Conservation (phyloP, 2,888 invertebrate genomes). For the Pandemis cinnamomeana region DNA sequence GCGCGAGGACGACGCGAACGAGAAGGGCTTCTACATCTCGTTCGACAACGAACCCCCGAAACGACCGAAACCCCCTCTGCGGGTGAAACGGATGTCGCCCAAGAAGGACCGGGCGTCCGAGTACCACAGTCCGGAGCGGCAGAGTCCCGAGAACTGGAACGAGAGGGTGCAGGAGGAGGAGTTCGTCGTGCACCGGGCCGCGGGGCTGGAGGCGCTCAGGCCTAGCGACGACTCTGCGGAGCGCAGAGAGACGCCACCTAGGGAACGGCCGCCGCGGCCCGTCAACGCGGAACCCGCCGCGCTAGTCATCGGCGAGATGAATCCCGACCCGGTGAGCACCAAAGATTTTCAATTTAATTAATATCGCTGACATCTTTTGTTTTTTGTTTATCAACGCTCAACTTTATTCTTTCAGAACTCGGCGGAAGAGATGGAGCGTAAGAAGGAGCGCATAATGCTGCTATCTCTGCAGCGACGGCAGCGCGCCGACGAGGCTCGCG, state of each 20-base stretch:
- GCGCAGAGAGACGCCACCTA: slow-evolving; percentile 56
- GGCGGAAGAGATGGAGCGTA: slow-evolving; percentile 95
- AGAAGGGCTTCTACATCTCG: slow-evolving; percentile 97
- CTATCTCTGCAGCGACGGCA: slow-evolving; percentile 95
- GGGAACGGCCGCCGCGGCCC: slow-evolving; percentile 56
- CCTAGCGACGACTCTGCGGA: slow-evolving; percentile 56
- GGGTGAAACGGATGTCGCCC: slow-evolving; percentile 90
- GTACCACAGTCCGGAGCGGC: slow-evolving; percentile 62
- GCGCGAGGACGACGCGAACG: slow-evolving; percentile 80
- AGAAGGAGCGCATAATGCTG: slow-evolving; percentile 95
- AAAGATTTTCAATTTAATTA: background rate
- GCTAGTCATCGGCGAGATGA: slow-evolving; percentile 73
- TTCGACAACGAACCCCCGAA: slow-evolving; percentile 95
- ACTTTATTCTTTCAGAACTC: slow-evolving; percentile 85
- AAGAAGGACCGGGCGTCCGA: slow-evolving; percentile 86
- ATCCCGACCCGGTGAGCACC: slow-evolving; percentile 72
- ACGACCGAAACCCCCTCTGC: slow-evolving; percentile 93
- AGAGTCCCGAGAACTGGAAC: slow-evolving; percentile 34
- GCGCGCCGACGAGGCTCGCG: slow-evolving; percentile 94
- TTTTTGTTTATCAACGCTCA: background rate
- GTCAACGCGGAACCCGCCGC: slow-evolving; percentile 68
- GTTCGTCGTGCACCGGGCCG: slow-evolving; percentile 57
- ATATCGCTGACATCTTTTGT: background rate
- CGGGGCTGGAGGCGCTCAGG: slow-evolving; percentile 49
- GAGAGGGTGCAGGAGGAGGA: slow-evolving; percentile 49